These are phyloP conservation scores for Apeltes quadracus DNA, from an alignment of 2,113 vertebrate genomes.

Conservation along the genomic window DNA sequence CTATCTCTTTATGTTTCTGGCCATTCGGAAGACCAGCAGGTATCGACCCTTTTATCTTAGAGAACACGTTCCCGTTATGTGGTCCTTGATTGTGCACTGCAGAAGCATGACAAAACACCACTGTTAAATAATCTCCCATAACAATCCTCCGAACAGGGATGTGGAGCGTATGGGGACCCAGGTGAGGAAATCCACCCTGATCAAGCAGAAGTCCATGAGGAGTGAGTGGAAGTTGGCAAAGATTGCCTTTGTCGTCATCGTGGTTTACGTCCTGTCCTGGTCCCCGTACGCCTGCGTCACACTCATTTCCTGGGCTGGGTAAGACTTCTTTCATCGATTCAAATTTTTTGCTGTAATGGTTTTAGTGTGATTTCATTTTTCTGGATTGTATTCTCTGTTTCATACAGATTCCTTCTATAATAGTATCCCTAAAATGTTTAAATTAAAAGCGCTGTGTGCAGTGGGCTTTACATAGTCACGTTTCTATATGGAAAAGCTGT, in stretches of 20 bases:
- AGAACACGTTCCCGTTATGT: neutral
- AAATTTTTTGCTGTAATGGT: neutral
- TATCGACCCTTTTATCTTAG: conserved; percentile 46
- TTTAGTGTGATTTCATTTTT: neutral
- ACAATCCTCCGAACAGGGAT: conserved; percentile 76
- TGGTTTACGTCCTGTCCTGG: conserved; percentile 92
- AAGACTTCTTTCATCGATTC: conserved; percentile 28
- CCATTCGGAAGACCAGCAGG: conserved; percentile 87
- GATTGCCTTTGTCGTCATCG: conserved; percentile 88
- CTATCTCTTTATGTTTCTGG: conserved; percentile 91
- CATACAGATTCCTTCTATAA: neutral
- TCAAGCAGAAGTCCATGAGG: conserved; percentile 81
- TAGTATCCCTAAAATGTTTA: neutral
- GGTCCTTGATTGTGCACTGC: neutral
- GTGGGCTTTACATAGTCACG: neutral
- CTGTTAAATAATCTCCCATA: neutral
- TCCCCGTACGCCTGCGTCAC: conserved; percentile 91
- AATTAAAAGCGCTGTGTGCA: neutral
- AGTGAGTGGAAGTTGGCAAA: conserved; percentile 95
- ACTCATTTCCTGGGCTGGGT: conserved; percentile 92
- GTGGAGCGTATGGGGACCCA: conserved; percentile 80
- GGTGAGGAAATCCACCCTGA: conserved; percentile 78
- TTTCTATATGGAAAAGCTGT: neutral
- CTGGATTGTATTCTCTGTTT: neutral
- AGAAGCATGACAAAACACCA: neutral